These are phyloP conservation scores for Phrynocephalus vlangalii DNA, from an alignment of 2,797 vertebrate species.

Conservation along the genomic window DNA sequence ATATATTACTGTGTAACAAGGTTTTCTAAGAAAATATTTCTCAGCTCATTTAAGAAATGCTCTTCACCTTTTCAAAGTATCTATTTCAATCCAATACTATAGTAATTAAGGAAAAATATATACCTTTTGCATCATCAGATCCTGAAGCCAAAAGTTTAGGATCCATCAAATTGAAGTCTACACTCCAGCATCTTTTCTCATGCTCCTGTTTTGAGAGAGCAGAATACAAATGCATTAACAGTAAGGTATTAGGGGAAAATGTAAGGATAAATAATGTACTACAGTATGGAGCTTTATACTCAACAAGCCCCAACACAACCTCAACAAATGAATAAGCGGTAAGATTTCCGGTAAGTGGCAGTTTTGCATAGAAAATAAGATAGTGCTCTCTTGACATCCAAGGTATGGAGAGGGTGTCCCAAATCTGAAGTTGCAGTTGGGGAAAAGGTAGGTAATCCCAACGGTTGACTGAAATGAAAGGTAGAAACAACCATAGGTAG, in stretches of 20 bases:
- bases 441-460: too few relatives aligned
- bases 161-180: slow-evolving; percentile 99
- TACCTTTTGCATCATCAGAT: slow-evolving; percentile 99
- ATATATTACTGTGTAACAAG: background rate
- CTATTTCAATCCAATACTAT: background rate
- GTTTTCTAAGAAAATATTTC: background rate
- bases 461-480: too few relatives aligned
- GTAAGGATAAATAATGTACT: too few relatives aligned
- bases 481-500: too few relatives aligned
- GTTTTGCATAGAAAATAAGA: too few relatives aligned
- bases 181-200: slow-evolving; percentile 99
- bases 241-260: slow-evolving; percentile 23
- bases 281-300: too few relatives aligned
- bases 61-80: background rate
- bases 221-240: slow-evolving; percentile 45
- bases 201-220: slow-evolving; percentile 86
- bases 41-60: slow-evolving; percentile 11
- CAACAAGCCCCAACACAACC: too few relatives aligned
- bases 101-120: background rate
- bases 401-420: too few relatives aligned
- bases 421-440: too few relatives aligned
- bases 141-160: slow-evolving; percentile 98
- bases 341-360: too few relatives aligned
- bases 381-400: too few relatives aligned
- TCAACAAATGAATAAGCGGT: too few relatives aligned